phyloP scores from a whole-genome alignment of 2,888 invertebrate species.

The Salpingus planirostris region DNA sequence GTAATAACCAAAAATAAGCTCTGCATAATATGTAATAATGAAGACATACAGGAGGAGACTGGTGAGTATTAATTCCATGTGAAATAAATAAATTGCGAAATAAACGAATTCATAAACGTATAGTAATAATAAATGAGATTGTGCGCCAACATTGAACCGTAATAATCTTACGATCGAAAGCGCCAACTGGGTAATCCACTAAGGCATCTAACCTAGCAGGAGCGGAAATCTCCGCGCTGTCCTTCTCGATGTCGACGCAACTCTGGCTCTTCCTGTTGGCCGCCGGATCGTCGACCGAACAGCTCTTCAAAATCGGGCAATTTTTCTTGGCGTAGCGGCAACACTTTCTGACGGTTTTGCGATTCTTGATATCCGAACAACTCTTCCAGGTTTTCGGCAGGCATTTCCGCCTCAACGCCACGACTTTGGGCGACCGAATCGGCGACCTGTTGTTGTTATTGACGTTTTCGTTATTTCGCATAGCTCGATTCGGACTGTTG shows the following conservation, averaged over 20 bases:
- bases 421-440: slow-evolving; percentile 27
- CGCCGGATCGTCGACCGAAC: slow-evolving; percentile 13
- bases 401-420: slow-evolving; percentile 30
- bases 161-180: slow-evolving; percentile 34
- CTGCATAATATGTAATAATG: too few species aligned
- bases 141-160: slow-evolving; percentile 29
- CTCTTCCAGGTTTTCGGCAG: slow-evolving; percentile 39
- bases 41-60: slow-evolving; percentile 5
- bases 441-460: slow-evolving; percentile 19
- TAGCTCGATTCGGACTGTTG: slow-evolving; percentile 7
- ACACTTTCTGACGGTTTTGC: slow-evolving; percentile 35
- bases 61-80: slow-evolving; percentile 4
- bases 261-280: slow-evolving; percentile 34
- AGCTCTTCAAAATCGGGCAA: slow-evolving; percentile 35
- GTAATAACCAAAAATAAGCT: slow-evolving; percentile 1
- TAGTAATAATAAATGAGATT: too few species aligned
- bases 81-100: slow-evolving; percentile 15
- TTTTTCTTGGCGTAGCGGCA: slow-evolving; percentile 38
- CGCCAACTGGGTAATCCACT: slow-evolving; percentile 26
- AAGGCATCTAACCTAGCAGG: slow-evolving; percentile 35
- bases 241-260: slow-evolving; percentile 31
- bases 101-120: too few species aligned
- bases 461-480: slow-evolving; percentile 23
- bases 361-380: slow-evolving; percentile 38
- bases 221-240: too few species aligned